Evolutionary conservation across 2,113 vertebrate genomes (phyloP).

Genomic region (Strix uralensis): DNA sequence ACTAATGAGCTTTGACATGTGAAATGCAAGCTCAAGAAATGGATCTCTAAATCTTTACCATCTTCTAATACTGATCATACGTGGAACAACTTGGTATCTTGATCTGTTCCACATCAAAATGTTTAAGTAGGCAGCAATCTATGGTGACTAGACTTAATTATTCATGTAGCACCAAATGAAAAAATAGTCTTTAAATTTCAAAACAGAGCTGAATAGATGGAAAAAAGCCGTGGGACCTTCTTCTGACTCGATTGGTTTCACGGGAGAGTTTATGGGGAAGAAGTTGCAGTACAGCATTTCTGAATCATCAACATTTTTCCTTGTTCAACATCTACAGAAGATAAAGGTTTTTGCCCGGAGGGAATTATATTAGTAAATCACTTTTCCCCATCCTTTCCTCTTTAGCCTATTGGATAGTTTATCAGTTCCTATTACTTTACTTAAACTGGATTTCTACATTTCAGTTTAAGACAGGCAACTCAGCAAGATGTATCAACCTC

Average conservation of each 20-base stretch:
- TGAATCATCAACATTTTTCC: neutral
- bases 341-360: neutral
- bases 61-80: neutral
- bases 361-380: neutral
- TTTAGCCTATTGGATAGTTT: neutral
- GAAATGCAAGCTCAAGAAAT: neutral
- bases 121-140: neutral
- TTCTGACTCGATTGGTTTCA: neutral
- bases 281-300: neutral
- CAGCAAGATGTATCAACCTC: neutral
- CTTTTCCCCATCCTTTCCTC: neutral
- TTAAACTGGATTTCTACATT: neutral
- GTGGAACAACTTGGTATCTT: neutral
- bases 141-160: neutral
- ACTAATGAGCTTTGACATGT: constrained; percentile 1
- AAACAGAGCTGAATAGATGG: neutral
- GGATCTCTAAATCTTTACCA: neutral
- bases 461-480: neutral
- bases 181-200: neutral
- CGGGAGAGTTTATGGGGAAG: neutral
- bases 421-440: neutral
- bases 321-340: neutral
- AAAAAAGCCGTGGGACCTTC: neutral
- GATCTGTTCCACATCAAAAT: neutral
- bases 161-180: neutral